Base-by-base conservation (phyloP, 2,113 vertebrate species). In the Vicugna pacos region DNA sequence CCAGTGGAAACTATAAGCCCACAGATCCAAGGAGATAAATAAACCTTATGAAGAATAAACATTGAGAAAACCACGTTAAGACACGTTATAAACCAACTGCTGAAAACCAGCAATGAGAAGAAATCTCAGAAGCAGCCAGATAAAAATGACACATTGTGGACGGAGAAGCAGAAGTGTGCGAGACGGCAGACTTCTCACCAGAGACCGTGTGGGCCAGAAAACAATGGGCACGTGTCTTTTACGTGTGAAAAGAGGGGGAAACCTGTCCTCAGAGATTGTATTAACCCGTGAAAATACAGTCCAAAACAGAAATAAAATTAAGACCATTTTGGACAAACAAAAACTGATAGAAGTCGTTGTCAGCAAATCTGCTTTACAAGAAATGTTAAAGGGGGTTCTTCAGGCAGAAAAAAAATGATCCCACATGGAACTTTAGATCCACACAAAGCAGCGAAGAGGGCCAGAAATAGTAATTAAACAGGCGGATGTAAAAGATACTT, bases 341-440 rank as follows among this genome's bases (percentile, higher is more conserved):
- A 96, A 95, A 8, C 72, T 3, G 69, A 76, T 54, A 67, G 54
- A 91, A 73, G 64, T 62, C 26, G 56, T n/a, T 91, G 82, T 89
- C 82, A 81, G 81, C 64, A 83, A 38, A 76, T 84, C 64, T 38
- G 42, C 22, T 67, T 20, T 70, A 64, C 14, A 80, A 75, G 54
- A 84, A 64, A 50, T 32, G 30, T 30, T 84, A 88, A 60, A 75
- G 67, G 54, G 2, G 11, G 22, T 15, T 87, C 56, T 73, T 86
- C 48, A 75, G 22, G 3, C 11, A 30, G 38, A 62, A 87, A 54
- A 50, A n/a, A 92, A 88, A 80, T 4, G 24, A 15, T 54, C 80
- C 60, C 72, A 84, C 52, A 67, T 65, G 86, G 76, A 58, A 75
- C 67, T 82, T 56, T 32, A 58, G 54, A 56, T 65, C 38, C 38